Conservation (phyloP, 2,113 vertebrate genomes). For the Phaethon lepturus region DNA sequence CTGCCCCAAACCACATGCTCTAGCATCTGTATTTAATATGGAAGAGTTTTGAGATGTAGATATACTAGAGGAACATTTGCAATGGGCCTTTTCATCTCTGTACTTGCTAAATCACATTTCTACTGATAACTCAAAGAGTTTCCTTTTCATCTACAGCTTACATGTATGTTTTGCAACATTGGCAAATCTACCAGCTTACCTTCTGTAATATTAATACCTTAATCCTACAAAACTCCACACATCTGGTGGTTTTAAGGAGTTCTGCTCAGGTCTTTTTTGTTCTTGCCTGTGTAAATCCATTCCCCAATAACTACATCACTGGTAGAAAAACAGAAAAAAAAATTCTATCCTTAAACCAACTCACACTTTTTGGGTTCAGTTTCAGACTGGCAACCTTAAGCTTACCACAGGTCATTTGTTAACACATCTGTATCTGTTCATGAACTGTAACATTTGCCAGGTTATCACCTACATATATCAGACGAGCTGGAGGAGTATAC, state of each 20-base stretch:
- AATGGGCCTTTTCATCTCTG: background rate
- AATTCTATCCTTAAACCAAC: background rate
- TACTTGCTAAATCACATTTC: slow-evolving; percentile 9
- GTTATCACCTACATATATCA: background rate
- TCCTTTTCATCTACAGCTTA: background rate
- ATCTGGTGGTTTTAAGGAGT: slow-evolving; percentile 1
- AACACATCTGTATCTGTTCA: slow-evolving; percentile 12
- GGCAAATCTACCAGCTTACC: background rate
- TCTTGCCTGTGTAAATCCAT: background rate
- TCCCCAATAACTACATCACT: background rate
- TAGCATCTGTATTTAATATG: slow-evolving; percentile 1
- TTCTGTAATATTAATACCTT: background rate
- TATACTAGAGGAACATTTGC: background rate
- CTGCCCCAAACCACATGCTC: background rate
- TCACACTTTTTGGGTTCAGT: background rate
- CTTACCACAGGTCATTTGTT: background rate
- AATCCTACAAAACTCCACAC: background rate
- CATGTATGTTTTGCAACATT: background rate
- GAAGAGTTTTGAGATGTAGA: background rate
- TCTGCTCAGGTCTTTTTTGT: background rate
- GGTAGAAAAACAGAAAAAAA: slow-evolving; percentile 1
- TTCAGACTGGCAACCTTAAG: background rate
- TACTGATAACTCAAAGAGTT: background rate
- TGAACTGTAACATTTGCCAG: background rate
- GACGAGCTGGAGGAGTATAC: background rate